Evolutionary conservation across 1,140 invertebrate species (phyloP).

Genomic region (Bemisia tabaci): DNA sequence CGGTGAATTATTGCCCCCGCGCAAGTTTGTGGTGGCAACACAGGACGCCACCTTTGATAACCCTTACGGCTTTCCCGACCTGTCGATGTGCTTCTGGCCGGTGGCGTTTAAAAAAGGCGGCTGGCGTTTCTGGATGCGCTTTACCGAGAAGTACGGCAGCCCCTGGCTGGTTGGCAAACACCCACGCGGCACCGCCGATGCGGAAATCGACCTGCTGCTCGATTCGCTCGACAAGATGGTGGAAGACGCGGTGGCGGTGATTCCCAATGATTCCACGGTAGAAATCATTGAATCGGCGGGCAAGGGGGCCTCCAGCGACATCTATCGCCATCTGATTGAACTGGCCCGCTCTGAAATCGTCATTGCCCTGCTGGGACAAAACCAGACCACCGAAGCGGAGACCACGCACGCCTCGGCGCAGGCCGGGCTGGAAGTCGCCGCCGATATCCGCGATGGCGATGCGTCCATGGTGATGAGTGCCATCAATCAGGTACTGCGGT

Average conservation of each 20-base stretch:
- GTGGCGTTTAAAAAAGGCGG: conserved; percentile 2
- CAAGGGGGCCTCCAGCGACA: not conserved
- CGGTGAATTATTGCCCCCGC: too few species aligned
- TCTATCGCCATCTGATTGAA: not conserved
- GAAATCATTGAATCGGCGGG: not conserved
- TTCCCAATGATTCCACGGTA: not conserved
- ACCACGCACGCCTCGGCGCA: not conserved
- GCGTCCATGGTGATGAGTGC: conserved; percentile 1
- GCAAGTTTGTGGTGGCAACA: too few species aligned
- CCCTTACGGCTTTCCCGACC: not conserved
- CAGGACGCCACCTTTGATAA: conserved; percentile 3
- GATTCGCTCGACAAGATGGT: not conserved
- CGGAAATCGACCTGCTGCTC: not conserved
- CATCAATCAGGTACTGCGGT: not conserved
- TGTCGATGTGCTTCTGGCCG: conserved; percentile 2
- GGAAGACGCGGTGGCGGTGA: conserved; percentile 1
- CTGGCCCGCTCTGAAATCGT: not conserved
- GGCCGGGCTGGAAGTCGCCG: conserved; percentile 1
- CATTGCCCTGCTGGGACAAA: conserved; percentile 1
- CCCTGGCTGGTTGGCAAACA: not conserved
- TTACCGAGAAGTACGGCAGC: conserved; percentile 2
- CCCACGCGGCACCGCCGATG: not conserved
- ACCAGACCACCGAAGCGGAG: conserved; percentile 2
- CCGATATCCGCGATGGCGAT: conserved; percentile 3
- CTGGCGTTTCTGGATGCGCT: conserved; percentile 1